These are phyloP conservation scores for Elephas maximus DNA, from an alignment of 2,113 vertebrate species.

Conservation along the genomic window DNA sequence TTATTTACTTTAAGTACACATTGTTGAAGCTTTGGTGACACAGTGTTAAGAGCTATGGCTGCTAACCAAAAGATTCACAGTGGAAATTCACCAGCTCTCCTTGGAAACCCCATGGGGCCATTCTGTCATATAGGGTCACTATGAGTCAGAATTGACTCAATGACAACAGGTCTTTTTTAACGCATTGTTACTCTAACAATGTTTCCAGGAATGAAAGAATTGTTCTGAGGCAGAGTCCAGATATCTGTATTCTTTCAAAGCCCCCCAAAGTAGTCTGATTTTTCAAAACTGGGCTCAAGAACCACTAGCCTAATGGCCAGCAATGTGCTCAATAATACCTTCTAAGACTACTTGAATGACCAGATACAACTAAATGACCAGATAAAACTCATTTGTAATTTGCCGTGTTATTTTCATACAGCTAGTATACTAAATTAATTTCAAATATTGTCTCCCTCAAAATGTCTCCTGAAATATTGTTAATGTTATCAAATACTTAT, in stretches of 20 bases:
- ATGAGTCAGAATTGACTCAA: too few species aligned
- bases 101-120: too few species aligned
- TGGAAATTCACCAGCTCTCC: too few species aligned
- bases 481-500: background rate
- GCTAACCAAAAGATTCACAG: too few species aligned
- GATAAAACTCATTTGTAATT: background rate
- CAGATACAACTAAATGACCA: background rate
- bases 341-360: background rate
- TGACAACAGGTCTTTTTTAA: too few species aligned
- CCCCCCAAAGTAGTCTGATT: background rate
- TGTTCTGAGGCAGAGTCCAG: background rate
- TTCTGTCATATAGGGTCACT: too few species aligned
- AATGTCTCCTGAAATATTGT: background rate
- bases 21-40: too few species aligned
- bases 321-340: background rate
- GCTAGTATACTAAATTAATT: background rate
- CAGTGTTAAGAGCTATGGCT: too few species aligned
- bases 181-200: background rate
- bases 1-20: background rate
- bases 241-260: background rate
- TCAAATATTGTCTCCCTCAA: background rate
- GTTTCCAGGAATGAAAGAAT: background rate
- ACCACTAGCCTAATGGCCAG: fast-evolving
- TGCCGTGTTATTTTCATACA: background rate
- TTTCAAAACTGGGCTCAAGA: background rate